Base-by-base conservation (phyloP, 2,888 invertebrate species). In the Pomacea canaliculata region DNA sequence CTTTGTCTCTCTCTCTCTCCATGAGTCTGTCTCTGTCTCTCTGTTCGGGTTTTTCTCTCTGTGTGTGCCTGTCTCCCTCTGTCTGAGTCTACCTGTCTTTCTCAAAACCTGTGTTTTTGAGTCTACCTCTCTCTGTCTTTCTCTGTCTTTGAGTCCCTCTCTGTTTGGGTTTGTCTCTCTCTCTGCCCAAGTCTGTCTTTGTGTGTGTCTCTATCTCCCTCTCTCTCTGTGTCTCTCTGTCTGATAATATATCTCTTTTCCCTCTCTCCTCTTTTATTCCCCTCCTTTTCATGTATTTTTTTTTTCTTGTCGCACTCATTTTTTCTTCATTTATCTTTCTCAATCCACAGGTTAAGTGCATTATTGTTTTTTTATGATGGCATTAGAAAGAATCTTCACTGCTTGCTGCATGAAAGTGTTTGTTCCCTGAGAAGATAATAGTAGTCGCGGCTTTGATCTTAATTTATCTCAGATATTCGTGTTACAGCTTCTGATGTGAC, bases 191-290 rank as follows among this genome's bases (percentile, higher is more conserved):
- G 18, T 60, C 49, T 72, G 37, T 66, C n/a, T 69, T 62, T 62
- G n/a, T 76, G 63, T 76, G 37, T 72, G 49, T 76, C 68, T 72
- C 69, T 60, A 23, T 72, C 76, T 62, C 48, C 62, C n/a, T 68
- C 60, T 72, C 48, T 68, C 7, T 72, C 72, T 71, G 27, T 70
- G 51, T 71, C 65, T 75, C n/a, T 72, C 46, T 62, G 16, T 65
- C 48, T 65, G 19, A 37, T 9, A 2, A 27, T 71, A 16, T 60
- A 13, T 59, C 71, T 59, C 13, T 60, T 46, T 23, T 37, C 37
- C 37, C 37, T 37, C 37, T 1, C 37, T 37, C 37, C 37, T 37
- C 37, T 37, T 37, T 37, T 37, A 0, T 37, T 37, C 5, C 37
- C 1, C 37, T 37, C 37, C 37, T 37, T 37, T 37, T 5, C 37